phyloP scores from a whole-genome alignment of 92 coral and sea anemone species.

The Palythoa caribaeorum region DNA sequence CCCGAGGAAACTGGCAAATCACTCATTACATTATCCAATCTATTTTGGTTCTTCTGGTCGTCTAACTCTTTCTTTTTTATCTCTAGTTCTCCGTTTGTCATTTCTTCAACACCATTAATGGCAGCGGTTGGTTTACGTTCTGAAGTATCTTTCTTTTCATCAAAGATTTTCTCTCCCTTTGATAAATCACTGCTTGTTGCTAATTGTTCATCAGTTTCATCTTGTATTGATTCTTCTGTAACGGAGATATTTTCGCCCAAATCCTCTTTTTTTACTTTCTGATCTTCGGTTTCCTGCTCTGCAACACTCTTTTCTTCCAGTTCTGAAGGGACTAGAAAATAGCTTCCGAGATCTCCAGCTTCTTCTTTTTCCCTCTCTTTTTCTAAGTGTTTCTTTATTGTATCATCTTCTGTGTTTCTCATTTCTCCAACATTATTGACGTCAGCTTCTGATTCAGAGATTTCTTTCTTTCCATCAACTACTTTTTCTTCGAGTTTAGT shows the following conservation, averaged over 20 bases:
- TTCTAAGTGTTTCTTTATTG: not conserved
- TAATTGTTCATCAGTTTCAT: not conserved
- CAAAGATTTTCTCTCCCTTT: conserved; percentile 9
- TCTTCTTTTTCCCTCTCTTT: not conserved
- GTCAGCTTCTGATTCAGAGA: not conserved
- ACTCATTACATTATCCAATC: not conserved
- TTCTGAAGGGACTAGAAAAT: not conserved
- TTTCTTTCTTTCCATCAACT: not conserved
- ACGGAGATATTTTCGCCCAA: not conserved
- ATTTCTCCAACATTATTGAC: not conserved
- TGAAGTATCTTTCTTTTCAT: not conserved
- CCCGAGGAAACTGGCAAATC: not conserved
- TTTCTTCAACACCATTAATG: not conserved
- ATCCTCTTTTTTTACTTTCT: too few relatives aligned
- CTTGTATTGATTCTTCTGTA: not conserved
- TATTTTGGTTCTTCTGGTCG: not conserved
- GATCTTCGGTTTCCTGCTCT: not conserved
- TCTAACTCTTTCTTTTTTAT: not conserved
- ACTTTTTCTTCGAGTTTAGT: conserved; percentile 7
- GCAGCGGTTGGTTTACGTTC: not conserved
- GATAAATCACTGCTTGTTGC: not conserved
- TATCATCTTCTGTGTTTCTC: not conserved
- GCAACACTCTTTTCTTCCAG: too few relatives aligned
- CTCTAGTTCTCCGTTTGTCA: not conserved
- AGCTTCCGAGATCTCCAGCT: not conserved